phyloP scores from a whole-genome alignment of 2,113 vertebrate genomes.

The Talpa occidentalis region DNA sequence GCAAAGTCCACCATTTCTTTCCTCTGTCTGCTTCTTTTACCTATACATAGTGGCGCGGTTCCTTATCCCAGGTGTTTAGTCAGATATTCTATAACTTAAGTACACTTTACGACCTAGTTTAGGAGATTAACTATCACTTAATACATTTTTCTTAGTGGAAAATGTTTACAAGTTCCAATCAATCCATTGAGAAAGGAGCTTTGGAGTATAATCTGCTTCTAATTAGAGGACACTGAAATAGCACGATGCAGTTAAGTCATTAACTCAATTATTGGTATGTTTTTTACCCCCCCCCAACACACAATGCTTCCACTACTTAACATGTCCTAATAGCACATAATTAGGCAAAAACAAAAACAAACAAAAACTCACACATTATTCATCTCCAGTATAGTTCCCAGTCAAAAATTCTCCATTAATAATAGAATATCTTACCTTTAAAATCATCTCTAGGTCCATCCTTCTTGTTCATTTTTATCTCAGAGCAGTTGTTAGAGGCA shows the following conservation, averaged over 20 bases:
- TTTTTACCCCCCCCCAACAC: neutral
- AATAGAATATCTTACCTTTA: slow-evolving; percentile 89
- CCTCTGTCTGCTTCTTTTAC: neutral
- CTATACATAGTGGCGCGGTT: neutral
- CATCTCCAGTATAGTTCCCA: neutral
- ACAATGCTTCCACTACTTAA: neutral
- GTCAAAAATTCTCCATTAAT: neutral
- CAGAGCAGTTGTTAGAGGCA: slow-evolving; percentile 90
- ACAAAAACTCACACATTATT: neutral
- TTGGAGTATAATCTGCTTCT: neutral
- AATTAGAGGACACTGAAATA: neutral
- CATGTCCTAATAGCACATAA: neutral
- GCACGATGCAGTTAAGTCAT: neutral
- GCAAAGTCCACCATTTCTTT: neutral
- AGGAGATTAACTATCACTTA: neutral
- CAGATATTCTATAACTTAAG: neutral
- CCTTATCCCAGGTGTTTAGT: neutral
- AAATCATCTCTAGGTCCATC: slow-evolving; percentile 93
- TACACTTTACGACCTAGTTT: neutral
- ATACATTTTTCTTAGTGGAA: neutral
- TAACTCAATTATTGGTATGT: neutral
- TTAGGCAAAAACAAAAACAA: neutral
- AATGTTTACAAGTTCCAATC: neutral
- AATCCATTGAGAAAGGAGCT: neutral
- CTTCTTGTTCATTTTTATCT: slow-evolving; percentile 92